These are phyloP conservation scores for Stenotaenia linearis DNA, from an alignment of 2,888 invertebrate genomes.

Conservation along the genomic window DNA sequence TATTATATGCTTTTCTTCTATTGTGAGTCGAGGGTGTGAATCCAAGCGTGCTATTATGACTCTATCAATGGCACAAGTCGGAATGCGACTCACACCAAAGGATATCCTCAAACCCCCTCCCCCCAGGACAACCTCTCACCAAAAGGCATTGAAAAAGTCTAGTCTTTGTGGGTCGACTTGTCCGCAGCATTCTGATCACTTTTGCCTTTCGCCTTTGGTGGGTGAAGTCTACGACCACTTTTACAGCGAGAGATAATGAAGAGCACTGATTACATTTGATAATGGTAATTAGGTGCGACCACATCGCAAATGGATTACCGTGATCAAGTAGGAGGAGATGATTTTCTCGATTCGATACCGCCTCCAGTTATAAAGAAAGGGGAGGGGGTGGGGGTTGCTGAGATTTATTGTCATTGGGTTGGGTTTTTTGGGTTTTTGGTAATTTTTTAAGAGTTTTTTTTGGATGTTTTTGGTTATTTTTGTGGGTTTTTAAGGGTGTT, in stretches of 20 bases:
- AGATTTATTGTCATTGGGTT: no score
- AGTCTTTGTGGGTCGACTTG: neutral
- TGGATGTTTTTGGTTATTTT: no score
- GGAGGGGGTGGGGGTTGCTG: no score
- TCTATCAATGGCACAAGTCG: conserved; percentile 24
- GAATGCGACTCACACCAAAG: conserved; percentile 23
- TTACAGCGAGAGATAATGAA: neutral
- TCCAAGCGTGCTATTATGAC: conserved; percentile 26
- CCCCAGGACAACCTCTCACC: neutral
- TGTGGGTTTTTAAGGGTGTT: no score
- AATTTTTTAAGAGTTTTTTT: no score
- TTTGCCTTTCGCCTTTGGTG: neutral
- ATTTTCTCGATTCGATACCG: neutral
- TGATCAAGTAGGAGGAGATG: conserved; percentile 8
- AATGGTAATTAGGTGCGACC: conserved; percentile 12
- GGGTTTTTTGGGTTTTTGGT: no score
- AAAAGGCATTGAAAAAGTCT: neutral
- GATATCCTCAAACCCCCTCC: neutral
- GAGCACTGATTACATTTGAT: neutral
- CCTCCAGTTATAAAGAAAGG: neutral
- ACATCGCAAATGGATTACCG: conserved; percentile 21
- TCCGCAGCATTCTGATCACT: neutral
- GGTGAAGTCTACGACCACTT: neutral
- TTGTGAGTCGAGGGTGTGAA: conserved; percentile 26
- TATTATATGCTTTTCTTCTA: conserved; percentile 21